A percentile compares a stretch with the other conserved stretches of the same genome.
phyloP scores from a whole-genome alignment of 1,140 invertebrate species.

The Cherax destructor region DNA sequence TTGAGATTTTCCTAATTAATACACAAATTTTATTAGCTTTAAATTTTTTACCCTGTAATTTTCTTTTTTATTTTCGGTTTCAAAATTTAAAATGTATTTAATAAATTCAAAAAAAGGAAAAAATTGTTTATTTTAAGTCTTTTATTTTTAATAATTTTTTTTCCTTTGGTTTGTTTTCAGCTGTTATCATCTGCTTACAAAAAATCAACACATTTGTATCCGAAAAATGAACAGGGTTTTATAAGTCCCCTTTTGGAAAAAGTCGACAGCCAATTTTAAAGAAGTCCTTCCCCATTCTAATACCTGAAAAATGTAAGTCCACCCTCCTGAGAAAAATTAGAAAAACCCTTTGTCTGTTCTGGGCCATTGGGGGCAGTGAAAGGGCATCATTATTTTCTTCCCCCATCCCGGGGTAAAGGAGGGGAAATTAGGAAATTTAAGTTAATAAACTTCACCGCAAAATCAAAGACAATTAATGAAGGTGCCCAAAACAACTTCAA shows the following conservation, averaged over 20 bases:
- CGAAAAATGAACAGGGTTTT: slow-evolving; percentile 65
- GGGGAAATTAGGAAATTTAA: neutral
- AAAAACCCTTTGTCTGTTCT: slow-evolving; percentile 20
- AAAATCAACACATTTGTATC: slow-evolving; percentile 67
- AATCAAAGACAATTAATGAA: slow-evolving; percentile 6
- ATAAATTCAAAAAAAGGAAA: neutral
- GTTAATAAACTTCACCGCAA: slow-evolving; percentile 26
- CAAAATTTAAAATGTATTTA: no score
- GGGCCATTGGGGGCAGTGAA: slow-evolving; percentile 16
- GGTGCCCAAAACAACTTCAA: neutral
- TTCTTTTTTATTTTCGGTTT: no score
- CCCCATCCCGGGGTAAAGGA: slow-evolving; percentile 7
- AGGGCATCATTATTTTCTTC: slow-evolving; percentile 24
- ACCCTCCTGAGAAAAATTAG: slow-evolving; percentile 26
- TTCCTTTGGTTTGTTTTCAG: slow-evolving; percentile 42
- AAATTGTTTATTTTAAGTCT: neutral
- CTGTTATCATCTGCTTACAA: slow-evolving; percentile 68
- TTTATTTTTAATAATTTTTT: neutral
- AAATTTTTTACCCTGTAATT: no score
- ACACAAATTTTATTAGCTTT: no score
- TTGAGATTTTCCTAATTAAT: no score
- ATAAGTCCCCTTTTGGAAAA: slow-evolving; percentile 48
- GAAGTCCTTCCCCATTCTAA: slow-evolving; percentile 69
- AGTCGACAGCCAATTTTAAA: slow-evolving; percentile 68
- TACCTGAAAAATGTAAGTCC: slow-evolving; percentile 48